These are phyloP conservation scores for Andrena camellia DNA, from an alignment of 2,888 invertebrate genomes.

Conservation along the genomic window DNA sequence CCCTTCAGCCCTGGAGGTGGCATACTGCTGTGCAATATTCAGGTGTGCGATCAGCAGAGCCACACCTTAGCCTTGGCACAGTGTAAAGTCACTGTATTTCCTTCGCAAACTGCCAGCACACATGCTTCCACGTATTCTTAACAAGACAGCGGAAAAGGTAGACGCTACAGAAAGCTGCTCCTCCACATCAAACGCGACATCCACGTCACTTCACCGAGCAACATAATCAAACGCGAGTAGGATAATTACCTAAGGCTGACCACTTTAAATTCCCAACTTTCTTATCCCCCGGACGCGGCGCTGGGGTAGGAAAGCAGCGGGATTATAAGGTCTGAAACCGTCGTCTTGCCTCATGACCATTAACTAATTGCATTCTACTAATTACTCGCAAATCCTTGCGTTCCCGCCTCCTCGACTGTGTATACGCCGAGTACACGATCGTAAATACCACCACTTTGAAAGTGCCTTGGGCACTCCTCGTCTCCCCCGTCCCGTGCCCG, in stretches of 20 bases:
- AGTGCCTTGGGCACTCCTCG: constrained; percentile 61
- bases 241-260: constrained; percentile 39
- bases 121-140: too few relatives aligned
- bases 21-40: too few relatives aligned
- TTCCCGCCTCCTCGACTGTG: constrained; percentile 64
- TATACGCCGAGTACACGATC: constrained; percentile 68
- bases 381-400: constrained; percentile 75
- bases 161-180: too few relatives aligned
- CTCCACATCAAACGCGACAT: background rate
- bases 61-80: too few relatives aligned
- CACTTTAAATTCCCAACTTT: constrained; percentile 55
- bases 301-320: constrained; percentile 47
- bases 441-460: constrained; percentile 72
- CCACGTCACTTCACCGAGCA: background rate
- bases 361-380: constrained; percentile 77
- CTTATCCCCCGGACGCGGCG: constrained; percentile 40
- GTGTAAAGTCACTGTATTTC: too few relatives aligned
- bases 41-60: too few relatives aligned
- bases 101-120: too few relatives aligned
- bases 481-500: constrained; percentile 30
- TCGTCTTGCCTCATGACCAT: constrained; percentile 71
- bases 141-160: too few relatives aligned
- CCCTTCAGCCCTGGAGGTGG: too few relatives aligned
- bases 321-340: constrained; percentile 67
- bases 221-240: constrained; percentile 13